Base-by-base conservation (phyloP, 2,797 vertebrate genomes). In the Chiloscyllium punctatum region DNA sequence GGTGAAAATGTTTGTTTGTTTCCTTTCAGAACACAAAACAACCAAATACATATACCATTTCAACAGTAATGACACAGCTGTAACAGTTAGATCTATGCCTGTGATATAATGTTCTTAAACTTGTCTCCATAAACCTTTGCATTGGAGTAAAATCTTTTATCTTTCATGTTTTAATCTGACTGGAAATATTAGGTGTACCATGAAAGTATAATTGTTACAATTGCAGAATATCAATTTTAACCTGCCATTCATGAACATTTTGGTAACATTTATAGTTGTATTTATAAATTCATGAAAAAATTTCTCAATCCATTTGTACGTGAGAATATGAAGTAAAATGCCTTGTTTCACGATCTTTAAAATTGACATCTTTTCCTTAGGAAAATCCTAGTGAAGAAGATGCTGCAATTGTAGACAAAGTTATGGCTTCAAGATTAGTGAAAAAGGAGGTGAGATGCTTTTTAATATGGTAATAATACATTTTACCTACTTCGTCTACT, bases 301-400 rank as follows among this genome's bases (percentile, higher is more conserved):
- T 25, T 68, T 92, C 57, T 69, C 15, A 9, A 37, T 33, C n/a
- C 5, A 8, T 66, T 84, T 84, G 37, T 82, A 8, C 6, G 42
- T 69, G 21, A 92, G 16, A 92, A n/a, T 18, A 37, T 92, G 90
- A 92, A 42, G n/a, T 68, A 62, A 69, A 42, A 69, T 92, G 9
- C 42, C 1, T 23, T 92, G 18, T 69, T 42, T 66, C 69, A 62
- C n/a, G 33, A 62, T 30, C 62, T n/a, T 68, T 69, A 21, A 37
- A 69, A 92, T 84, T 92, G n/a, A 0, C 3, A 96, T 57, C 51
- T 9, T 3, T 96, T 96, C 96, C 95, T 0, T 71, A 99, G 99
- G 99, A 99, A 97, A 99, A 99, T 96, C 99, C 99, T 57, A 99
- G 98, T 97, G 99, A 99, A 97, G 99, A 99, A 97, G 99, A 99